Base-by-base conservation (phyloP, 2,888 invertebrate species). In the Amphipyra berbera region DNA sequence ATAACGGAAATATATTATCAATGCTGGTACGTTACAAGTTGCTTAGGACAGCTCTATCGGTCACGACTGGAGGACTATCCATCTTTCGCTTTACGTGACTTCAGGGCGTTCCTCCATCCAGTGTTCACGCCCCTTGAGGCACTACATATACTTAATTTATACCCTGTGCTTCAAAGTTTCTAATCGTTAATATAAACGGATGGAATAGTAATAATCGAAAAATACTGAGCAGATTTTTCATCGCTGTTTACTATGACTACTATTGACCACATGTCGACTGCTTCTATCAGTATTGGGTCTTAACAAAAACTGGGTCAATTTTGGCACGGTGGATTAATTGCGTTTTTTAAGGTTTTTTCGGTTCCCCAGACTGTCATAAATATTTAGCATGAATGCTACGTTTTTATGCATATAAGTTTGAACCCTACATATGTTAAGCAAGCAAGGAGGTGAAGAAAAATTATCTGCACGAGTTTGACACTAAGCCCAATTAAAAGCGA, bases 61-160 rank as follows among this genome's bases (percentile, higher is more conserved):
- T 67, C 56, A 56, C 59, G 49, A 44, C 49, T 61, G 21, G 41
- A 59, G 56, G 38, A 61, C 61, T 35, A 67, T 66, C 63, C 59
- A 63, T 74, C 74, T 61, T 47, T 67, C n/a, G 42, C 55, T 40
- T 42, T 63, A 64, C 63, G 56, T 70, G 66, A 35, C 63, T 63
- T 47, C 52, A 42, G 60, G 58, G 37, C 49, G 30, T 48, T 40
- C 46, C 40, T 46, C 40, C 53, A 40, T 15, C 13, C 21, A 27
- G 27, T n/a, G 40, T 50, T 21, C 49, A 42, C 30, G 13, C 35
- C 50, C 46, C 42, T 50, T 30, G 38, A 38, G 37, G 41, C 38
- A 46, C 37, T 37, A 49, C 33, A 35, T 46, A 15, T 15, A 46
- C 6, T 38, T 12, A 57, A 53, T 56, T 14, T 53, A 38, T 49